Evolutionary conservation across 2,888 invertebrate species (phyloP).

Genomic region (Polylopha cassiicola): DNA sequence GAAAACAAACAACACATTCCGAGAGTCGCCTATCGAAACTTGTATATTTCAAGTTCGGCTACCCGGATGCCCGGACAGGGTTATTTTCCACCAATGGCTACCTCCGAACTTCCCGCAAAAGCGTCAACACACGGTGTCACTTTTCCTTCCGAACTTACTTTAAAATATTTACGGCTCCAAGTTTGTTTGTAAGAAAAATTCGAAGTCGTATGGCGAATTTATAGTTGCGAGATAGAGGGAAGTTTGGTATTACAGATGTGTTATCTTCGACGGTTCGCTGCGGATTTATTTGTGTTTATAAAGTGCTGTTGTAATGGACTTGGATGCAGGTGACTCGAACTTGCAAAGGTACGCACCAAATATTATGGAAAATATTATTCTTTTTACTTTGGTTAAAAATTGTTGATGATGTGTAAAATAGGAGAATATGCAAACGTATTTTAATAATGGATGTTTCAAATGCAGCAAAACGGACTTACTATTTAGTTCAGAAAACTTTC

Average conservation of each 20-base stretch:
- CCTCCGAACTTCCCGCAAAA: constrained; percentile 47
- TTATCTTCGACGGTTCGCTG: constrained; percentile 44
- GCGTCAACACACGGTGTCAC: constrained; percentile 70
- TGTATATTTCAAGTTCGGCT: constrained; percentile 64
- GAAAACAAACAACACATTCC: constrained; percentile 52
- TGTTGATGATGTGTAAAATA: no score
- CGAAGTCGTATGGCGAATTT: constrained; percentile 56
- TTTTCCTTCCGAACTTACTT: constrained; percentile 67
- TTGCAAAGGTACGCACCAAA: constrained; percentile 3
- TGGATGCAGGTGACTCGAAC: no score
- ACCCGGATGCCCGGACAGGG: constrained; percentile 54
- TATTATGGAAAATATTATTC: neutral
- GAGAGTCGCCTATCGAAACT: constrained; percentile 52
- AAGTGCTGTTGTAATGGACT: constrained; percentile 31
- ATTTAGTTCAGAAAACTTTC: no score
- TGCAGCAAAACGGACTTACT: no score
- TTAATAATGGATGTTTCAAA: no score
- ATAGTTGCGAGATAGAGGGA: constrained; percentile 59
- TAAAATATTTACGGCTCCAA: constrained; percentile 74
- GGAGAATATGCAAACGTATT: no score
- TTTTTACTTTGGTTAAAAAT: no score
- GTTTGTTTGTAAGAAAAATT: constrained; percentile 58
- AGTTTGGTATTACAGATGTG: constrained; percentile 52
- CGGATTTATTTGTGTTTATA: constrained; percentile 55
- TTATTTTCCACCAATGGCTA: constrained; percentile 64